These are phyloP conservation scores for Mythimna loreyi DNA, from an alignment of 2,888 invertebrate species.

Conservation along the genomic window DNA sequence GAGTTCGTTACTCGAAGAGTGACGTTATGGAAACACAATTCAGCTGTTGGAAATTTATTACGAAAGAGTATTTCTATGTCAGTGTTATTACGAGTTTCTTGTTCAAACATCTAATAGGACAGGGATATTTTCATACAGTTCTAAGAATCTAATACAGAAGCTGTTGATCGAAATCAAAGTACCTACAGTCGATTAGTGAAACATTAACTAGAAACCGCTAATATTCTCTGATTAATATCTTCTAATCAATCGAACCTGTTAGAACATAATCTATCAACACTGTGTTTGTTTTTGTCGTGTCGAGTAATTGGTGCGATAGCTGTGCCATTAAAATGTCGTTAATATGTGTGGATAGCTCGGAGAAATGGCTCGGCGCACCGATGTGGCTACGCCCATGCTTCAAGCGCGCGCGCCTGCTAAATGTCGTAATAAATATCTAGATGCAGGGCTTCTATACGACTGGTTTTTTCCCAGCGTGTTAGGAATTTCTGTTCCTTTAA, in stretches of 20 bases:
- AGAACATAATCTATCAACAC: constrained; percentile 61
- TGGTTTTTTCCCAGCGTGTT: constrained; percentile 24
- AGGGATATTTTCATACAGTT: background rate
- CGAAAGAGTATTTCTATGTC: constrained; percentile 1
- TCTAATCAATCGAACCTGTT: constrained; percentile 44
- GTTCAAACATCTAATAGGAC: background rate
- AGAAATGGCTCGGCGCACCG: constrained; percentile 53
- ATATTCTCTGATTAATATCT: constrained; percentile 33
- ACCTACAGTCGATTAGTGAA: constrained; percentile 38
- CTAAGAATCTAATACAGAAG: background rate
- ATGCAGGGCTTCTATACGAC: constrained; percentile 24
- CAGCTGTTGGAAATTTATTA: constrained; percentile 30
- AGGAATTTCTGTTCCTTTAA: constrained; percentile 10
- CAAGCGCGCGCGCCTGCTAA: constrained; percentile 55
- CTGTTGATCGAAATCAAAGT: constrained; percentile 14
- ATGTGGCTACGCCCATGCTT: constrained; percentile 52
- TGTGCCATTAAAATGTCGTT: constrained; percentile 54
- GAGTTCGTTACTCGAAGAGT: constrained; percentile 19
- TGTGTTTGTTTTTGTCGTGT: constrained; percentile 58
- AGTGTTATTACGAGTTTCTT: constrained; percentile 12
- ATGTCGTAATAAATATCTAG: constrained; percentile 52
- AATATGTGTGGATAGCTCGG: constrained; percentile 50
- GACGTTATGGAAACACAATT: constrained; percentile 27
- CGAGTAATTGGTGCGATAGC: constrained; percentile 55
- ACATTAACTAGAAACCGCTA: constrained; percentile 44